Evolutionary conservation across 2,797 vertebrate genomes (phyloP).

Genomic region (Limnodromus scolopaceus): DNA sequence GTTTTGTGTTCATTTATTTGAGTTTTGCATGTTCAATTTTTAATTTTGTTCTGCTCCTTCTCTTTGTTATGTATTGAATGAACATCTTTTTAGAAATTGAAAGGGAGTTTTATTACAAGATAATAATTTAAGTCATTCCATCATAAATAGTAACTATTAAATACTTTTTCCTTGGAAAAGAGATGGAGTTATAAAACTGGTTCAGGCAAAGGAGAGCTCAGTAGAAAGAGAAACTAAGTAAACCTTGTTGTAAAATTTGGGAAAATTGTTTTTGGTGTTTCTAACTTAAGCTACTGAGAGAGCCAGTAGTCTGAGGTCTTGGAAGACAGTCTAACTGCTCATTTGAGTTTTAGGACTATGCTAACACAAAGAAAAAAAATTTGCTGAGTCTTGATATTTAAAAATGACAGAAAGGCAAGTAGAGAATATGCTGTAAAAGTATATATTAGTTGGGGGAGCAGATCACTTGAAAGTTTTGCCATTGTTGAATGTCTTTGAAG

Average conservation of each 20-base stretch:
- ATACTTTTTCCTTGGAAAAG: background rate
- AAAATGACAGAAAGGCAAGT: background rate
- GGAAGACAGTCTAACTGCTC: background rate
- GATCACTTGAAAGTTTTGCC: background rate
- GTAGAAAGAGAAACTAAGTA: background rate
- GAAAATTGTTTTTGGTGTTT: background rate
- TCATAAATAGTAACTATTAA: background rate
- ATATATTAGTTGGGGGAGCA: background rate
- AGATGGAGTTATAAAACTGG: background rate
- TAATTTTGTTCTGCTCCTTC: background rate
- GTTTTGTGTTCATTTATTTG: background rate
- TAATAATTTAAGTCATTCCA: background rate
- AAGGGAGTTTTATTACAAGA: background rate
- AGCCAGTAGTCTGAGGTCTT: background rate
- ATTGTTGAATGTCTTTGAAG: background rate
- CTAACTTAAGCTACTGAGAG: background rate
- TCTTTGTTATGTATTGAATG: background rate
- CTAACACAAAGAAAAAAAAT: background rate
- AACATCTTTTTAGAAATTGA: background rate
- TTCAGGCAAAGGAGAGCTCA: background rate
- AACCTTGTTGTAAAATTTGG: background rate
- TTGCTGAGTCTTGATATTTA: background rate
- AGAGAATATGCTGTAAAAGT: background rate
- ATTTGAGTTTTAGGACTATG: background rate
- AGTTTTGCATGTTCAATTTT: background rate